Evolutionary conservation across 64 coral and sea anemone species (phyloP).

Genomic region (Anthopleura sola): DNA sequence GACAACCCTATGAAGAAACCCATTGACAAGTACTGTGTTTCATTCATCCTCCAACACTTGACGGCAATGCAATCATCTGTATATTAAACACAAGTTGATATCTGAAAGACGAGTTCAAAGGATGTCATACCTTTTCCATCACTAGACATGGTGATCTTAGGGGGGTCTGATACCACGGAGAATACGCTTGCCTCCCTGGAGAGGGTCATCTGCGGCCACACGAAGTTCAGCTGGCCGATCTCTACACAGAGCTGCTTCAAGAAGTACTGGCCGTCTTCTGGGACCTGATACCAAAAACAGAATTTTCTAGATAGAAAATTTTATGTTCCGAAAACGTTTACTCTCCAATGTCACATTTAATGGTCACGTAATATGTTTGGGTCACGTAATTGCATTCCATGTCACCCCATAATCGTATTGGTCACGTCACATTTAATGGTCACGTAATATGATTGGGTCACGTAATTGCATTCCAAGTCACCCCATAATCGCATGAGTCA

Average conservation of each 20-base stretch:
- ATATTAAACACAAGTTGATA: too few species aligned
- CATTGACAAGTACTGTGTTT: background rate
- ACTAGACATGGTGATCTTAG: conserved; percentile 65
- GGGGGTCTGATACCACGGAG: conserved; percentile 83
- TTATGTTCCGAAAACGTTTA: too few species aligned
- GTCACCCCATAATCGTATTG: too few species aligned
- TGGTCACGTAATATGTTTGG: background rate
- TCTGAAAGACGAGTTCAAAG: too few species aligned
- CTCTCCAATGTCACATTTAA: background rate
- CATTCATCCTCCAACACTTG: too few species aligned
- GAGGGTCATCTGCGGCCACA: conserved; percentile 72
- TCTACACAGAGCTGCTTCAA: conserved; percentile 87
- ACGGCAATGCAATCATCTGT: too few species aligned
- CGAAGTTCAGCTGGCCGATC: conserved; percentile 85
- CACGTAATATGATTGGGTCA: background rate
- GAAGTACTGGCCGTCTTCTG: conserved; percentile 69
- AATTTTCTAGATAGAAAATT: too few species aligned
- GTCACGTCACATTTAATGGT: background rate
- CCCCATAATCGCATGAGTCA: too few species aligned
- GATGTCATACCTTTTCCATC: conserved; percentile 30
- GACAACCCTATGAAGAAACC: background rate
- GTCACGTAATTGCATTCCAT: background rate
- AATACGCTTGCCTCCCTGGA: conserved; percentile 59
- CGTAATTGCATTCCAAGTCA: background rate
- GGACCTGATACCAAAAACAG: conserved; percentile 40